Evolutionary conservation across 1,140 invertebrate species (phyloP), one percentile per base, ranked within the genome.

Genomic region (Hylaeus anthracinus): DNA sequence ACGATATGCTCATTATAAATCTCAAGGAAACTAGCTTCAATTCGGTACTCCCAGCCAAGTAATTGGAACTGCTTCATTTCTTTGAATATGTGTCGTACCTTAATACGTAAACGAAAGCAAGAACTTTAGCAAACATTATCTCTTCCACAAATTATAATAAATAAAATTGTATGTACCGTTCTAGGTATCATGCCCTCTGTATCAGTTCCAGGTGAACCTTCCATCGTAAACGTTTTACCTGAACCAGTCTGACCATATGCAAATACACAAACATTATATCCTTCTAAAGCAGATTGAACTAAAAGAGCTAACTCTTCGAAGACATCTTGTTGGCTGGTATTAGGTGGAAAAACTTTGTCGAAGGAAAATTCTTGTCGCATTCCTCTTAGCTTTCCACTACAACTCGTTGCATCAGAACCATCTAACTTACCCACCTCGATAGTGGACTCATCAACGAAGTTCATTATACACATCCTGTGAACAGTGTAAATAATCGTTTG

Each of bases 261-360:
- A 95, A 99, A 99, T 63, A 99, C 97, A 91, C 98, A 99, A 1
- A 99, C 97, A 93, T 99, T 98, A 90, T 98, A 99, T 0, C 98
- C 98, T 94, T 99, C 98, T 10, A 98, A 91, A 4, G 97, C 97
- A 45, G 97, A 98, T 92, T 98, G 96, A 48, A 97, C 95, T 80
- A 97, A 92, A 55, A 95, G 93, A 5, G 96, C 94, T 5, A 97
- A 94, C 91, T 97, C 95, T 88, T 95, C 94, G 91, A 97, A 97
- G 3, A 97, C 93, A 90, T 96, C 93, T 90, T 94, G 92, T 91
- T 98, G 97, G 3, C 94, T 93, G 6, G 95, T 94, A 70, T 94
- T 94, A 0, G 96, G 95, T 77, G 95, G 94, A 86, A 98, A 98
- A 14, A 98, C 96, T 87, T 96, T 95, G 93, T 98, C 97, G 92